Evolutionary conservation across 2,113 vertebrate genomes (phyloP).

Genomic region (Crotophaga sulcirostris): DNA sequence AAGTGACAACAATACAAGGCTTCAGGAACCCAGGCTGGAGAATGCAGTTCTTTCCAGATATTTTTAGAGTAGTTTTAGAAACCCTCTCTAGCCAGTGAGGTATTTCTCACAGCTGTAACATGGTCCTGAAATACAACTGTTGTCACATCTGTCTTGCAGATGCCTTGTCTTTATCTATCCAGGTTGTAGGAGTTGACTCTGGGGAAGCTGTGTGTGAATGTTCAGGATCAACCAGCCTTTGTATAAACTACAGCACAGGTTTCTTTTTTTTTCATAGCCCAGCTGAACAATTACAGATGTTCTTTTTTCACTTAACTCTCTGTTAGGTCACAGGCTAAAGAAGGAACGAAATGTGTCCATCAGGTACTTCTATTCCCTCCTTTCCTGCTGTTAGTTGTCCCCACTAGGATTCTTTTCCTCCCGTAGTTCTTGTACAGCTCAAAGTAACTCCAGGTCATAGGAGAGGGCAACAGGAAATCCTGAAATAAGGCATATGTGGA

Average conservation of each 20-base stretch:
- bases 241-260: neutral
- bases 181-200: neutral
- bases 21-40: neutral
- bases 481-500: neutral
- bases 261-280: neutral
- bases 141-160: slow-evolving; percentile 5
- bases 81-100: neutral
- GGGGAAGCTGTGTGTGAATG: neutral
- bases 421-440: neutral
- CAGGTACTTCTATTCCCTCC: slow-evolving; percentile 13
- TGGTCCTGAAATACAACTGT: neutral
- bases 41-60: neutral
- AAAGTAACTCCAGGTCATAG: slow-evolving; percentile 40
- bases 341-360: slow-evolving; percentile 21
- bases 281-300: neutral
- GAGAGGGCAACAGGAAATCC: slow-evolving; percentile 56
- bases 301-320: neutral
- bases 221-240: neutral
- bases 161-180: neutral
- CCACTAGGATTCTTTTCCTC: slow-evolving; percentile 31
- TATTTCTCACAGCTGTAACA: neutral
- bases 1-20: neutral
- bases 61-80: neutral
- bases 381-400: slow-evolving; percentile 48
- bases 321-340: slow-evolving; percentile 2